Conservation (phyloP, 2,797 vertebrate species). For the Atherinosoma microstoma region DNA sequence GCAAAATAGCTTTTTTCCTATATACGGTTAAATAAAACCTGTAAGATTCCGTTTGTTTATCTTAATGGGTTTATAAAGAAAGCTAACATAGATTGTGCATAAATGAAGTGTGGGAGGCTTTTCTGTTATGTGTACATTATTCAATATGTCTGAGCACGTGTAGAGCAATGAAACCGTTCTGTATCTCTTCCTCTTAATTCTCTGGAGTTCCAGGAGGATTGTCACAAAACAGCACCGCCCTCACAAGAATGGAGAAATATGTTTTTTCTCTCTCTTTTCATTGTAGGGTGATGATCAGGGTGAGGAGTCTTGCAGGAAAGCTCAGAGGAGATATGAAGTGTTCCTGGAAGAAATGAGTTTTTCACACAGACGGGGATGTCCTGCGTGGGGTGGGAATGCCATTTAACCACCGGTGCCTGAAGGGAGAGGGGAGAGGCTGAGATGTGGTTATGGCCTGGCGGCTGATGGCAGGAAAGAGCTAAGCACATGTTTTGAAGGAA, state of each 20-base stretch:
- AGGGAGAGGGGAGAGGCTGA: constrained; percentile 35
- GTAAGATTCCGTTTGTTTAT: background rate
- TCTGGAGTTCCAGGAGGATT: background rate
- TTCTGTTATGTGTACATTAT: background rate
- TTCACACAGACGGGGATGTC: constrained; percentile 56
- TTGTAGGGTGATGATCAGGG: constrained; percentile 50
- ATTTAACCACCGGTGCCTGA: constrained; percentile 55
- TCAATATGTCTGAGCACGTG: background rate
- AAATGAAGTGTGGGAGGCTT: background rate
- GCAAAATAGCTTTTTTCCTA: background rate
- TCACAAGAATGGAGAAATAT: constrained; percentile 10
- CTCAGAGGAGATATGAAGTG: constrained; percentile 50
- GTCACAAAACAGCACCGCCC: constrained; percentile 13
- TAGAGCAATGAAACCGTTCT: background rate
- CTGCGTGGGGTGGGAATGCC: constrained; percentile 57
- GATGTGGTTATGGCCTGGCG: constrained; percentile 33
- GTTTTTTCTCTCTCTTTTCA: background rate
- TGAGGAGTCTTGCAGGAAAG: constrained; percentile 47
- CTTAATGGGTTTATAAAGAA: background rate
- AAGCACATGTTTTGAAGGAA: constrained; percentile 46
- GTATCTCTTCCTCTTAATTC: background rate
- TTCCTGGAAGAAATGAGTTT: constrained; percentile 69
- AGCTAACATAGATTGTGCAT: background rate
- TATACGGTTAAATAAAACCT: background rate
- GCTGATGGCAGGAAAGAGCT: constrained; percentile 30